Conservation (phyloP, 2,113 vertebrate genomes). For the Varanus komodoensis region DNA sequence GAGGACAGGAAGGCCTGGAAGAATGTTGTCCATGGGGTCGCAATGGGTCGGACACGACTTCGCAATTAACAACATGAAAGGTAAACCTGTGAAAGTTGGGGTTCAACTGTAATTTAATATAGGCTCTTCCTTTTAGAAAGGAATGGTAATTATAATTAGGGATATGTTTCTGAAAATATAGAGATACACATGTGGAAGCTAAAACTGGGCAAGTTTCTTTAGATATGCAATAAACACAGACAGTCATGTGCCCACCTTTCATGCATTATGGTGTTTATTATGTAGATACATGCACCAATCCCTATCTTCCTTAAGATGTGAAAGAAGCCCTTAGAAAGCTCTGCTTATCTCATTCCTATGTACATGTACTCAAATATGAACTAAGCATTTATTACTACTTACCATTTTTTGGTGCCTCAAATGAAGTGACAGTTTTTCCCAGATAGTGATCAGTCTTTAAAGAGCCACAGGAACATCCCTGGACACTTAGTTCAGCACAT, state of each 20-base stretch:
- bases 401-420: conserved; percentile 17
- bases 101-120: neutral
- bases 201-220: neutral
- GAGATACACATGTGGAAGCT: too few species aligned
- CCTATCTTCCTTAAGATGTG: neutral
- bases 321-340: neutral
- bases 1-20: too few species aligned
- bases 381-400: conserved; percentile 23
- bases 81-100: too few species aligned
- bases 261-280: neutral
- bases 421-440: conserved; percentile 13
- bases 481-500: conserved; percentile 63
- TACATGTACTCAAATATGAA: neutral
- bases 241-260: neutral
- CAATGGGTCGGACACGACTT: too few species aligned
- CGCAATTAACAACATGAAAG: too few species aligned
- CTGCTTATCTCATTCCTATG: neutral
- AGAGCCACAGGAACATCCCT: conserved; percentile 46
- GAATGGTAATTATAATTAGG: neutral
- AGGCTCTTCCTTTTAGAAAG: neutral
- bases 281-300: neutral
- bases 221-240: neutral
- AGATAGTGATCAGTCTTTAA: conserved; percentile 50
- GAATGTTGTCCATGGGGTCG: too few species aligned
- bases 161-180: neutral